Base-by-base conservation (phyloP, 2,113 vertebrate species). In the Alouatta palliata region DNA sequence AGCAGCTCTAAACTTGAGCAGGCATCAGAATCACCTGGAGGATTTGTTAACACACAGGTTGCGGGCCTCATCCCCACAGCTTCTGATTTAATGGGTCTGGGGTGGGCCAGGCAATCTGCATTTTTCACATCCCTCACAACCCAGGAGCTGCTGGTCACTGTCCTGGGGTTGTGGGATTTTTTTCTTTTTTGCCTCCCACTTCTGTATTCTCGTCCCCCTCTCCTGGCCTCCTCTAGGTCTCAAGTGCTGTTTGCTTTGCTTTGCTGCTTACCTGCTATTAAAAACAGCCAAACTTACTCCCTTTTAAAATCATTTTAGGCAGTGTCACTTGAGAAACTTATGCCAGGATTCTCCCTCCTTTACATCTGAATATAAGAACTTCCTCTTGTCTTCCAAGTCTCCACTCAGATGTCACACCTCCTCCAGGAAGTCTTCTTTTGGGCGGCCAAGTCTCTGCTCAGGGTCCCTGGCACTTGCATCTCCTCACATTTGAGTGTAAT, bases 381-480 rank as follows among this genome's bases (percentile, higher is more conserved):
- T 64, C 56, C 8, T 45, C 61, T 83, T 37, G 10, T 37, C 84
- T 82, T 43, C 30, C 56, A 90, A 1, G 25, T 73, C 32, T 84
- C 23, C 49, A 7, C 35, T 77, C 6, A 1, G 1, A 58, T 11
- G 70, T 45, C 80, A 37, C 73, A 37, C 92, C 40, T 92, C 71
- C 25, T 92, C 47, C 84, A 86, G 56, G 85, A 68, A 82, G 56
- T 68, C 86, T 87, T 92, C 88, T n/a, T 87, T 52, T 70, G 61
- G 30, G 68, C 7, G 23, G 32, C 43, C n/a, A 45, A 2, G 8
- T 73, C 54, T 83, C 1, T 25, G 43, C 25, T 47, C 45, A 40
- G 35, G 88, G 71, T 17, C 27, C 40, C 47, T 66, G 61, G 2
- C 12, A 40, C 20, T 19, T 37, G 43, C 75, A 23, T 37, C 30